Conservation (phyloP, 1,140 invertebrate species). For the Sarcophaga bullata region DNA sequence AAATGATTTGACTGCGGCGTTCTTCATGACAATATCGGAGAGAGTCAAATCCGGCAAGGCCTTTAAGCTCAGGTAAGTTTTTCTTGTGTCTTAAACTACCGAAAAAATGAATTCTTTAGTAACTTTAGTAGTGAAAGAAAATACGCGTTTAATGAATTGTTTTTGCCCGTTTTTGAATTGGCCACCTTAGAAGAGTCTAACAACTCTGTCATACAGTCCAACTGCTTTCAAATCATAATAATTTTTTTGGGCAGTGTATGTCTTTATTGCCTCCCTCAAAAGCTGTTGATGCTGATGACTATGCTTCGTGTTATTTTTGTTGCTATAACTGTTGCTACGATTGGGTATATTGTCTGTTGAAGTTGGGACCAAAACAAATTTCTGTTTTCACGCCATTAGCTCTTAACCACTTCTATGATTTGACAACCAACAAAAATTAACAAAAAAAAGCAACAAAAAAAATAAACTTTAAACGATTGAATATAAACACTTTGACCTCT, state of each 20-base stretch:
- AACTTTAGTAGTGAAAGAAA: too few species aligned
- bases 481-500: slow-evolving; percentile 23
- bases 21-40: too few species aligned
- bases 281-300: slow-evolving; percentile 5
- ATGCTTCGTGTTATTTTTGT: background rate
- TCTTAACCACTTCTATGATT: slow-evolving; percentile 42
- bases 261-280: background rate
- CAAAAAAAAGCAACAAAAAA: slow-evolving; percentile 27
- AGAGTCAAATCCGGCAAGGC: too few species aligned
- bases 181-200: too few species aligned
- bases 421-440: slow-evolving; percentile 35
- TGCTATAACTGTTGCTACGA: background rate
- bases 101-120: too few species aligned
- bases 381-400: slow-evolving; percentile 46
- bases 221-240: too few species aligned
- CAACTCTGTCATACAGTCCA: too few species aligned
- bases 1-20: too few species aligned
- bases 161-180: too few species aligned
- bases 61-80: too few species aligned
- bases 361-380: slow-evolving; percentile 5
- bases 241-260: background rate
- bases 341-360: background rate
- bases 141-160: too few species aligned
- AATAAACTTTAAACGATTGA: background rate
- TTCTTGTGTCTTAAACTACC: too few species aligned